phyloP scores from a whole-genome alignment of 2,113 vertebrate species.

The Oreocharis arfaki region DNA sequence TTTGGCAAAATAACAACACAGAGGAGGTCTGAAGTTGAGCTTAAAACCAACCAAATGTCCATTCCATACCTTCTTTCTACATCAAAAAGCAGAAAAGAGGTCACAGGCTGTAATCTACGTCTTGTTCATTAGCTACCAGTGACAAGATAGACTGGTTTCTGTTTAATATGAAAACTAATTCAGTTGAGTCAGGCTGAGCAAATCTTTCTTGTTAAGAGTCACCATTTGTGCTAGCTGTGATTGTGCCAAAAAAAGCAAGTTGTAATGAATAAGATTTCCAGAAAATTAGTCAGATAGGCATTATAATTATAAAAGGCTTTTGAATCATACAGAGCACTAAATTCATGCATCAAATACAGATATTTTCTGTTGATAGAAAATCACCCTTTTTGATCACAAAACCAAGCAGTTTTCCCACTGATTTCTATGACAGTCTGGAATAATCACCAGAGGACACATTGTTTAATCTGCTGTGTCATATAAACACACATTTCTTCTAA shows the following conservation, averaged over 20 bases:
- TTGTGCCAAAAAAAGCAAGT: not conserved
- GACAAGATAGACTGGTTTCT: not conserved
- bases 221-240: not conserved
- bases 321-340: not conserved
- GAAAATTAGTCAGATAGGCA: not conserved
- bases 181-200: not conserved
- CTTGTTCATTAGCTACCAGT: not conserved
- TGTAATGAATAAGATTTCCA: not conserved
- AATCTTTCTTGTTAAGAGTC: not conserved
- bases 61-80: not conserved
- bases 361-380: not conserved
- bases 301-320: not conserved
- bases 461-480: not conserved
- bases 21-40: not conserved
- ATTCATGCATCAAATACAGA: not conserved
- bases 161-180: not conserved
- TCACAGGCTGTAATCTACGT: not conserved
- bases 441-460: not conserved
- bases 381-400: not conserved
- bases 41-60: not conserved
- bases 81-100: conserved; percentile 6
- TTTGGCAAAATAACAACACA: not conserved
- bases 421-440: not conserved
- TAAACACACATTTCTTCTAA: not conserved
- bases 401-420: not conserved